phyloP scores from a whole-genome alignment of 2,797 vertebrate species.

The Leptatherina wallacei region DNA sequence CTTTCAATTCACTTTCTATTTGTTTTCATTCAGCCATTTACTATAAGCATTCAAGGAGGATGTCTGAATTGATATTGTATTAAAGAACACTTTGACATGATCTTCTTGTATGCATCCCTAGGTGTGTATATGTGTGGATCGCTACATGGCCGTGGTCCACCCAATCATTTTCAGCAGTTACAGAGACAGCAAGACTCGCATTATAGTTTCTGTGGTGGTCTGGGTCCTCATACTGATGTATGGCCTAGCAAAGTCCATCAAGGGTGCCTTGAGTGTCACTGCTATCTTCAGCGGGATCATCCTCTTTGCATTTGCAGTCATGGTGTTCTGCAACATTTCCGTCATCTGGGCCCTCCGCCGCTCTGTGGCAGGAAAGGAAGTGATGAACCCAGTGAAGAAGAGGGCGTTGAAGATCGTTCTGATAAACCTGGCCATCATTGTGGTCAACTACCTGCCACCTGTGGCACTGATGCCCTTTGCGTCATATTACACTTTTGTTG shows the following conservation, averaged over 20 bases:
- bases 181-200: slow-evolving; percentile 74
- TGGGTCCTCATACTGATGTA: slow-evolving; percentile 76
- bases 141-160: slow-evolving; percentile 82
- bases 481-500: slow-evolving; percentile 67
- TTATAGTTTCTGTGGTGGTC: slow-evolving; percentile 49
- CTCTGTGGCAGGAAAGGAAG: slow-evolving; percentile 77
- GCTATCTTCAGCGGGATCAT: slow-evolving; percentile 78
- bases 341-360: slow-evolving; percentile 82
- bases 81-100: neutral
- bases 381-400: slow-evolving; percentile 83
- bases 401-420: slow-evolving; percentile 81
- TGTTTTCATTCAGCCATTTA: too few relatives aligned
- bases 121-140: slow-evolving; percentile 83
- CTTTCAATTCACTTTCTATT: too few relatives aligned
- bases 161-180: slow-evolving; percentile 74
- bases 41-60: too few relatives aligned
- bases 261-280: slow-evolving; percentile 59
- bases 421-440: slow-evolving; percentile 77
- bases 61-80: neutral
- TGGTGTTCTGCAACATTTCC: slow-evolving; percentile 83
- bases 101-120: slow-evolving; percentile 22
- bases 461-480: slow-evolving; percentile 81
- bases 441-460: slow-evolving; percentile 78
- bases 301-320: slow-evolving; percentile 75
- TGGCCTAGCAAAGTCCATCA: slow-evolving; percentile 64